A percentile compares a stretch with the other conserved stretches of the same genome.
Conservation (phyloP, 2,113 vertebrate species). For the Rhabdomys dilectus region DNA sequence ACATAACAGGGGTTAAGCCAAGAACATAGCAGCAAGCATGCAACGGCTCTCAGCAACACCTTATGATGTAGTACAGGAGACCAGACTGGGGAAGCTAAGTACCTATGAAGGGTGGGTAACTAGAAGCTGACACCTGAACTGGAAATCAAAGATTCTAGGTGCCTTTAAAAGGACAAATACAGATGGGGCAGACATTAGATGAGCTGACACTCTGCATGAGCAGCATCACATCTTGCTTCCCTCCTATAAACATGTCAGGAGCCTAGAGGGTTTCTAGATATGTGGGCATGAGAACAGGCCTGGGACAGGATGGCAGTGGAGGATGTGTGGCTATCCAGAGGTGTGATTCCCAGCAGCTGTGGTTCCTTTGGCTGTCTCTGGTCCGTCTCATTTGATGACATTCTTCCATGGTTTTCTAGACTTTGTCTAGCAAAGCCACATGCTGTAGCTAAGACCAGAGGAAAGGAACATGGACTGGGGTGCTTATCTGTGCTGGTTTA, state of each 20-base stretch:
- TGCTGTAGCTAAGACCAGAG: background rate
- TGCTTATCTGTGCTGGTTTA: background rate
- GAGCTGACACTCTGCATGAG: background rate
- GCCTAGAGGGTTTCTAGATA: background rate
- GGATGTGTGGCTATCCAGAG: background rate
- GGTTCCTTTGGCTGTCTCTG: background rate
- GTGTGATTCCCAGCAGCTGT: background rate
- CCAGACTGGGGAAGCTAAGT: background rate
- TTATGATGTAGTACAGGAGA: background rate
- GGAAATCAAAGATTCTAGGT: background rate
- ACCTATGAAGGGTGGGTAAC: background rate
- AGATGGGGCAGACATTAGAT: background rate
- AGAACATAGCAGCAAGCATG: background rate
- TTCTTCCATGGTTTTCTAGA: background rate
- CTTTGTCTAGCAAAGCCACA: too few relatives aligned
- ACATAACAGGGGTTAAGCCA: background rate
- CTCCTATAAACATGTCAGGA: background rate
- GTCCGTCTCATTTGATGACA: background rate
- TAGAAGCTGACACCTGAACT: background rate
- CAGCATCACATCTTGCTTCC: background rate
- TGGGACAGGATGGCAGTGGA: background rate
- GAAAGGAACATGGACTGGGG: too few relatives aligned
- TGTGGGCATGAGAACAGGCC: background rate
- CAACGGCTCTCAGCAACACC: background rate
- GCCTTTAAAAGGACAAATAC: background rate